A percentile compares a stretch with the other conserved stretches of the same genome.
These are phyloP conservation scores for Aspidiotus rigidus DNA, from an alignment of 2,888 invertebrate genomes.

Conservation along the genomic window DNA sequence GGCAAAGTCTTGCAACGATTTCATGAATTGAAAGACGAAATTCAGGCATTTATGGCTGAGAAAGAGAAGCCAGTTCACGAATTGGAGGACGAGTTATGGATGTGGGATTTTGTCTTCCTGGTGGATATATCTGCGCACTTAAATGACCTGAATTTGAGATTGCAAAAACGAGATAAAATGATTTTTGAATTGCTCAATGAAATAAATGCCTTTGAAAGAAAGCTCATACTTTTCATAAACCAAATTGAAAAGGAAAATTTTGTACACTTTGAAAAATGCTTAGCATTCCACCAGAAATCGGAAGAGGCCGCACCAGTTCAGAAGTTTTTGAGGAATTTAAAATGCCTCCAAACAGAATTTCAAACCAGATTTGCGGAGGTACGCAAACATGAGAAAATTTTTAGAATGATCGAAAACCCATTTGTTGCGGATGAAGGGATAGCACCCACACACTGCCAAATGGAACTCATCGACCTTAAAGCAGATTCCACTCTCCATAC, in stretches of 20 bases:
- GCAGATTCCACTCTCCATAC: background rate
- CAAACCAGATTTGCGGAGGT: conserved; percentile 9
- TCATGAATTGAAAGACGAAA: conserved; percentile 36
- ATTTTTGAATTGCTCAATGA: conserved; percentile 12
- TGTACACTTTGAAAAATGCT: conserved; percentile 27
- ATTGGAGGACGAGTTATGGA: conserved; percentile 27
- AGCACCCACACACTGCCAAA: background rate
- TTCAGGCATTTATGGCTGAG: conserved; percentile 36
- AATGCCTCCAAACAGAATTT: conserved; percentile 2
- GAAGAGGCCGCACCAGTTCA: too few species aligned
- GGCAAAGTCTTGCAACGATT: conserved; percentile 37
- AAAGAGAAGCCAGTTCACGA: conserved; percentile 35
- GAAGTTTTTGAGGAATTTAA: background rate
- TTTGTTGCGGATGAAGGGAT: background rate
- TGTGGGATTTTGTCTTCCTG: conserved; percentile 19
- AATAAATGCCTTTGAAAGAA: conserved; percentile 21
- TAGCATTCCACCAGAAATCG: too few species aligned
- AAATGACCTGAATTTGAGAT: conserved; percentile 24
- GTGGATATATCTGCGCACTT: conserved; percentile 15
- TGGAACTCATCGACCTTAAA: background rate
- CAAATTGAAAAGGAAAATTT: conserved; percentile 19
- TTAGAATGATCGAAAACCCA: background rate
- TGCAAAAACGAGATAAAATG: conserved; percentile 15
- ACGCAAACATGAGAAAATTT: conserved; percentile 11
- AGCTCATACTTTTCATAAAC: conserved; percentile 19